Percentiles rank a stretch among this genome's conserved stretches.
Evolutionary conservation across 2,797 vertebrate species (phyloP).

Genomic region (Psittacula echo): DNA sequence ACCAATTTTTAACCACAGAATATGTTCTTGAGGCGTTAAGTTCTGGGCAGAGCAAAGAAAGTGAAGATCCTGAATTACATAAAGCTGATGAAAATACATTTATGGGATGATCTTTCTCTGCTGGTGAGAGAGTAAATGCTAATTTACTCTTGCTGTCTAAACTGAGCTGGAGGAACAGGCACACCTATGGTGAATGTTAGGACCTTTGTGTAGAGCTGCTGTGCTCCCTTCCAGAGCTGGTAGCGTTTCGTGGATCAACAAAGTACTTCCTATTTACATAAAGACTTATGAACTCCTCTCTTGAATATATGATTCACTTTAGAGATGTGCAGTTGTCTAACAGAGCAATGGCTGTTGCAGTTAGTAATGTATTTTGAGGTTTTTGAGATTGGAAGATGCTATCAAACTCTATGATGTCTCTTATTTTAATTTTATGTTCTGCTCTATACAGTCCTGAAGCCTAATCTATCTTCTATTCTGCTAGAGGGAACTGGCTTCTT

Average conservation of each 20-base stretch:
- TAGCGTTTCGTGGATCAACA: not conserved
- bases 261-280: slow-evolving; percentile 33
- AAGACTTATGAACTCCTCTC: slow-evolving; percentile 25
- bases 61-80: slow-evolving; percentile 22
- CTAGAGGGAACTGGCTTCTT: slow-evolving; percentile 48
- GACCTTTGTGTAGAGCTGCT: slow-evolving; percentile 50
- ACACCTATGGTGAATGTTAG: not conserved
- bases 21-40: slow-evolving; percentile 21
- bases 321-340: slow-evolving; percentile 24
- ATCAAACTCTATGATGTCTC: slow-evolving; percentile 59
- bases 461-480: slow-evolving; percentile 61
- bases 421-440: slow-evolving; percentile 71
- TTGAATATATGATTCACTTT: slow-evolving; percentile 18
- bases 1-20: slow-evolving; percentile 38
- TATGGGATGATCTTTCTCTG: slow-evolving; percentile 13
- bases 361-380: slow-evolving; percentile 48
- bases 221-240: not conserved
- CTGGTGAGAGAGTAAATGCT: slow-evolving; percentile 22
- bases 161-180: not conserved
- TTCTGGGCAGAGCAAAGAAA: not conserved
- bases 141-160: slow-evolving; percentile 41
- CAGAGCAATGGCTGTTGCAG: slow-evolving; percentile 22
- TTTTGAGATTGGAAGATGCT: slow-evolving; percentile 49
- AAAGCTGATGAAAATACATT: slow-evolving; percentile 22
- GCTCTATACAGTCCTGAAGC: slow-evolving; percentile 37